Base-by-base conservation (phyloP, 2,888 invertebrate species). In the Lepeophtheirus nordmannii region DNA sequence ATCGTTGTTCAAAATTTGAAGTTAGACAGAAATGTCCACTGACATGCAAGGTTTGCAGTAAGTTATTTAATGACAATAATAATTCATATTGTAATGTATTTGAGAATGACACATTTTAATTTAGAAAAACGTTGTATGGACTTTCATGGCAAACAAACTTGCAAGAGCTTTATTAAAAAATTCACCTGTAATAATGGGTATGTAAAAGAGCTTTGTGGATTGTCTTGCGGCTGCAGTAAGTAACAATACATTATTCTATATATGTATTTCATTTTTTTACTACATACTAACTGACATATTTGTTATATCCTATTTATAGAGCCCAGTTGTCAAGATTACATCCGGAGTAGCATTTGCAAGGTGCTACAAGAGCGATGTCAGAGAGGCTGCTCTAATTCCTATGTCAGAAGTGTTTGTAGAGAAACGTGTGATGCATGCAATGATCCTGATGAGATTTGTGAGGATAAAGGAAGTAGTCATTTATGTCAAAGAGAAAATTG, bases 161-260 rank as follows among this genome's bases (percentile, higher is more conserved):
- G 53, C 53, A 46, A 8, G 17, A 8, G 8, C 2, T n/a, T 46
- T 5, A 46, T 46, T n/a, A 2, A 5, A 5, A 2, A 8, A 17
- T 46, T 5, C 8, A 5, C 2, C 8, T 46, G 53, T 8, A 46
- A 17, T 17, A 46, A 46, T 17, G 2, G 8, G 14, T 46, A n/a
- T 17, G 53, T 46, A 14, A 46, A 8, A 46, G n/a, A 46, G 2
- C 8, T 46, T 46, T 46, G 53, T 8, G 17, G 53, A n/a, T 17
- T 46, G 5, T 46, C 53, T n/a, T 46, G 53, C 17, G 53, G 53
- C 14, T 46, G 53, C 53, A 46, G 53, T 46, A 46, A 46, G 53
- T 46, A 17, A 5, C 1, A 46, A 46, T 46, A 3, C 14, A 14
- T 41, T 41, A 41, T 41, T 14, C 14, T 41, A 41, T 11, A 41